A percentile compares a stretch with the other conserved stretches of the same genome.
Evolutionary conservation across 2,888 invertebrate species (phyloP).

Genomic region (Tetrapedia diversipes): DNA sequence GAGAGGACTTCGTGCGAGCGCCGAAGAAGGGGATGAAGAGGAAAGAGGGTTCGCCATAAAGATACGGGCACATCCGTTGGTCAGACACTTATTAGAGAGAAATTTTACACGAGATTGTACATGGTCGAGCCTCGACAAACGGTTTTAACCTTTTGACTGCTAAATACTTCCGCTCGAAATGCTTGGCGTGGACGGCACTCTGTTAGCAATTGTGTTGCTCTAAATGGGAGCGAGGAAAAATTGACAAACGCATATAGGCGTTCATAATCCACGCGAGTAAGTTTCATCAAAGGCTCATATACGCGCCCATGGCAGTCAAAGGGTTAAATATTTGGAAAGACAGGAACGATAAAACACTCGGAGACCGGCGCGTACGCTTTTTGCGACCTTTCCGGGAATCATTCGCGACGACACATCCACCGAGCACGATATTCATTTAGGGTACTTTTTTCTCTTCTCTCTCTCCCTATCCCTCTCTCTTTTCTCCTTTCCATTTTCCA

Average conservation of each 20-base stretch:
- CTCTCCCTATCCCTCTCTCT: background rate
- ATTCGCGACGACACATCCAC: constrained; percentile 9
- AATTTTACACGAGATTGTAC: background rate
- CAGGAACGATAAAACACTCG: constrained; percentile 31
- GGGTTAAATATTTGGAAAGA: constrained; percentile 42
- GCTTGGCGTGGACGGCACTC: too few relatives aligned
- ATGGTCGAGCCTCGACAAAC: constrained; percentile 18
- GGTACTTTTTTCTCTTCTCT: background rate
- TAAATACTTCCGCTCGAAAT: too few relatives aligned
- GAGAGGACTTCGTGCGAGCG: background rate
- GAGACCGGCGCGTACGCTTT: background rate
- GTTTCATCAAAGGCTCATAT: too few relatives aligned
- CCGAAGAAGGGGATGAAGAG: background rate
- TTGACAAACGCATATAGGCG: too few relatives aligned
- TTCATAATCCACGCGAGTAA: too few relatives aligned
- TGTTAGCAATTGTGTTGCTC: too few relatives aligned
- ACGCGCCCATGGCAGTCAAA: too few relatives aligned
- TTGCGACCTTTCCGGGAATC: constrained; percentile 15
- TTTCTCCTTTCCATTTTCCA: background rate
- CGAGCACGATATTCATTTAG: background rate
- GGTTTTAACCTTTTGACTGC: too few relatives aligned
- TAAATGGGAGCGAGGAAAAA: too few relatives aligned
- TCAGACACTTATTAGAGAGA: constrained; percentile 16
- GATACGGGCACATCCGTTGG: background rate
- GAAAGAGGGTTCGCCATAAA: background rate